These are phyloP conservation scores for Microctonus hyperodae DNA, from an alignment of 2,888 invertebrate genomes.

Conservation along the genomic window DNA sequence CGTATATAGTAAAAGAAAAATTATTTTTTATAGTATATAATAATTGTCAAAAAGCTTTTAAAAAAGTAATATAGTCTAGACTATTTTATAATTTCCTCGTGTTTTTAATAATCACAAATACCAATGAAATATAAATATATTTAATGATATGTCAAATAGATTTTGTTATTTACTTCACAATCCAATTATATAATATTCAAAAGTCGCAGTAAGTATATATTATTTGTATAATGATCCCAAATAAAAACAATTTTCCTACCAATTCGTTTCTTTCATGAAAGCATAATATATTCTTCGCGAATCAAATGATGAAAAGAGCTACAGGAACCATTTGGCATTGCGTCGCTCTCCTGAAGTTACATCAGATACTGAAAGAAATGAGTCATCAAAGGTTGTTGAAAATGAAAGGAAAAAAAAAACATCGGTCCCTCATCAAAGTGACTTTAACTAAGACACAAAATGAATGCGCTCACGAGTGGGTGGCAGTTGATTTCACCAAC, in stretches of 20 bases:
- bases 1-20: background rate
- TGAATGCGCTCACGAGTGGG: background rate
- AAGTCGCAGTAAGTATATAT: too few species aligned
- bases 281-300: too few species aligned
- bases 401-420: slow-evolving; percentile 12
- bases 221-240: too few species aligned
- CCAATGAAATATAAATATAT: background rate
- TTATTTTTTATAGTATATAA: background rate
- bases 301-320: slow-evolving; percentile 1
- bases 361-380: slow-evolving; percentile 23
- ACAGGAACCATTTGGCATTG: too few species aligned
- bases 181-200: too few species aligned
- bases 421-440: background rate
- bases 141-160: background rate
- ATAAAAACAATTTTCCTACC: background rate
- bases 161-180: background rate
- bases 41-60: background rate
- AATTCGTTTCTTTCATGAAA: slow-evolving; percentile 10
- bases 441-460: slow-evolving; percentile 11
- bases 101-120: background rate
- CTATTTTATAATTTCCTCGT: background rate
- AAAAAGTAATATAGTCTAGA: too few species aligned
- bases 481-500: slow-evolving; percentile 3
- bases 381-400: slow-evolving; percentile 39
- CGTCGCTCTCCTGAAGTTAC: too few species aligned